phyloP scores from a whole-genome alignment of 2,888 invertebrate species.

The Heteromyza rotundicornis region DNA sequence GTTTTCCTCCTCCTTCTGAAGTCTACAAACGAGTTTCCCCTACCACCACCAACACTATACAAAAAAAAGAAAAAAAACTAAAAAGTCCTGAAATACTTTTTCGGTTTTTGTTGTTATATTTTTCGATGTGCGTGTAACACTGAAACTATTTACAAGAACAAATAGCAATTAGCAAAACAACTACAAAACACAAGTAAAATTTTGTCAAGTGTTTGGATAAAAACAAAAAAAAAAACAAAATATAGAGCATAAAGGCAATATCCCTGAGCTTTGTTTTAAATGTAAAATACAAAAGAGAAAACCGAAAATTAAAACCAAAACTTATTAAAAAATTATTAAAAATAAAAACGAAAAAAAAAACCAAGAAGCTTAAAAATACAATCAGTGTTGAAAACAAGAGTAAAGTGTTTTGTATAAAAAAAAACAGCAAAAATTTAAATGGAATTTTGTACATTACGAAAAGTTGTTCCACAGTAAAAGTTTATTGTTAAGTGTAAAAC shows the following conservation, averaged over 20 bases:
- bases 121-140: too few relatives aligned
- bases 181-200: too few relatives aligned
- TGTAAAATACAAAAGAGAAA: slow-evolving; percentile 18
- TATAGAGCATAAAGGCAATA: slow-evolving; percentile 17
- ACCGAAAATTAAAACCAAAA: slow-evolving; percentile 53
- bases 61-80: too few relatives aligned
- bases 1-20: too few relatives aligned
- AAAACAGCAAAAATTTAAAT: slow-evolving; percentile 15
- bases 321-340: slow-evolving; percentile 42
- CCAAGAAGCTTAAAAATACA: slow-evolving; percentile 61
- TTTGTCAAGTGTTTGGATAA: neutral
- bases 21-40: too few relatives aligned
- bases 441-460: slow-evolving; percentile 4
- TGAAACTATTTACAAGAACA: too few relatives aligned
- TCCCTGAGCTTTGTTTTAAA: neutral
- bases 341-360: slow-evolving; percentile 52
- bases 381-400: slow-evolving; percentile 52
- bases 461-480: too few relatives aligned
- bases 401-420: neutral
- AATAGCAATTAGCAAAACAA: too few relatives aligned
- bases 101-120: too few relatives aligned
- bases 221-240: slow-evolving; percentile 31
- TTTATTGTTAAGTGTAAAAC: too few relatives aligned
- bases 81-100: too few relatives aligned
- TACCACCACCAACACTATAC: too few relatives aligned